phyloP scores from a whole-genome alignment of 2,888 invertebrate genomes.

The Hartigia nigra region DNA sequence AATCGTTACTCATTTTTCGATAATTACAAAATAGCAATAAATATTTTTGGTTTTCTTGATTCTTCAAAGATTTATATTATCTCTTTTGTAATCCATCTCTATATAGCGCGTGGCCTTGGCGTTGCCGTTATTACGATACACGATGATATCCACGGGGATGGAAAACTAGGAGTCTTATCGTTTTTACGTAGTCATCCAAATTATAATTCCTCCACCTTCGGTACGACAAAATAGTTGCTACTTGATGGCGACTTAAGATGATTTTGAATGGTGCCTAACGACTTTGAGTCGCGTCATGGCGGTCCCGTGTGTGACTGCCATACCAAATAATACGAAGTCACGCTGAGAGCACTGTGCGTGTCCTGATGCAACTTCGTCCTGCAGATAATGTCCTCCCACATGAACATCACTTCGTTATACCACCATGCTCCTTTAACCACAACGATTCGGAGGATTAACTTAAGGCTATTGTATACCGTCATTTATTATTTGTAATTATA shows the following conservation, averaged over 20 bases:
- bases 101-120: background rate
- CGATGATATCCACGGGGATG: background rate
- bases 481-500: background rate
- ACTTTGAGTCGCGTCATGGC: constrained; percentile 61
- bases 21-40: constrained; percentile 18
- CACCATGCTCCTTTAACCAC: constrained; percentile 55
- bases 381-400: constrained; percentile 62
- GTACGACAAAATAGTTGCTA: constrained; percentile 58
- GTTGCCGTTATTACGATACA: background rate
- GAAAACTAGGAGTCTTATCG: constrained; percentile 4
- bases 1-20: constrained; percentile 20
- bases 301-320: constrained; percentile 46
- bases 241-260: constrained; percentile 63
- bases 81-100: background rate
- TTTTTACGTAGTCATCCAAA: constrained; percentile 27
- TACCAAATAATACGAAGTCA: constrained; percentile 63
- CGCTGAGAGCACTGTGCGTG: constrained; percentile 48
- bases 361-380: constrained; percentile 45
- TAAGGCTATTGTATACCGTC: background rate
- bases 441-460: background rate
- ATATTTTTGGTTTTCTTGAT: background rate
- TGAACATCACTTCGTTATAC: constrained; percentile 57
- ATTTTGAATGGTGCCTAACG: constrained; percentile 63
- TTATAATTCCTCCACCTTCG: constrained; percentile 31
- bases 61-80: background rate